Conservation (phyloP, 2,797 vertebrate genomes). For the Acanthurus leucopareius region DNA sequence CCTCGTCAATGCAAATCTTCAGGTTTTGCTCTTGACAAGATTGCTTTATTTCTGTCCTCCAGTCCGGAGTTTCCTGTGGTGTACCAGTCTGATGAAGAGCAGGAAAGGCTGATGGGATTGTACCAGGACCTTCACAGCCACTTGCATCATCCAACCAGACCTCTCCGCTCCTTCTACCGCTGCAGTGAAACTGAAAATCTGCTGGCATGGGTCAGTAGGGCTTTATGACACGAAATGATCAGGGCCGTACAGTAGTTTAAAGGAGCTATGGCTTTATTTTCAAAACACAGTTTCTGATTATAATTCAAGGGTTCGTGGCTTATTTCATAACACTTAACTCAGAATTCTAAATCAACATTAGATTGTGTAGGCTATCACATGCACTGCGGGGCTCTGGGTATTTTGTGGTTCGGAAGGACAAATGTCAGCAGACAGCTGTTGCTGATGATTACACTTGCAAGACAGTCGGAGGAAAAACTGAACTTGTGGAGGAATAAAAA, state of each 20-base stretch:
- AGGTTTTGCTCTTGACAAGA: background rate
- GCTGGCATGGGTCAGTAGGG: constrained; percentile 91
- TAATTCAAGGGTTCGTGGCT: too few relatives aligned
- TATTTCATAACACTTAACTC: too few relatives aligned
- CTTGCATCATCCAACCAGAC: constrained; percentile 93
- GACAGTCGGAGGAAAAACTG: too few relatives aligned
- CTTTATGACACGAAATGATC: background rate
- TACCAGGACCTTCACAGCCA: constrained; percentile 97
- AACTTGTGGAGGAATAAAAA: too few relatives aligned
- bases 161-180: constrained; percentile 93
- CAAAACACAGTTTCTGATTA: background rate
- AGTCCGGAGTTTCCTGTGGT: constrained; percentile 93
- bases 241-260: background rate
- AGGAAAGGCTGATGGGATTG: constrained; percentile 91
- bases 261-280: background rate
- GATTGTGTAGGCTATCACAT: too few relatives aligned
- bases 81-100: constrained; percentile 90
- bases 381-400: too few relatives aligned
- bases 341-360: too few relatives aligned
- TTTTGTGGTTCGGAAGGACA: too few relatives aligned
- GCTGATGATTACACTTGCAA: too few relatives aligned
- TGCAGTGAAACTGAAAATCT: constrained; percentile 93
- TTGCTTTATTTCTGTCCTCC: background rate
- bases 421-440: too few relatives aligned
- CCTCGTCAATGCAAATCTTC: background rate